Base-by-base conservation (phyloP, 1,140 invertebrate genomes). In the Amphibalanus amphitrite region DNA sequence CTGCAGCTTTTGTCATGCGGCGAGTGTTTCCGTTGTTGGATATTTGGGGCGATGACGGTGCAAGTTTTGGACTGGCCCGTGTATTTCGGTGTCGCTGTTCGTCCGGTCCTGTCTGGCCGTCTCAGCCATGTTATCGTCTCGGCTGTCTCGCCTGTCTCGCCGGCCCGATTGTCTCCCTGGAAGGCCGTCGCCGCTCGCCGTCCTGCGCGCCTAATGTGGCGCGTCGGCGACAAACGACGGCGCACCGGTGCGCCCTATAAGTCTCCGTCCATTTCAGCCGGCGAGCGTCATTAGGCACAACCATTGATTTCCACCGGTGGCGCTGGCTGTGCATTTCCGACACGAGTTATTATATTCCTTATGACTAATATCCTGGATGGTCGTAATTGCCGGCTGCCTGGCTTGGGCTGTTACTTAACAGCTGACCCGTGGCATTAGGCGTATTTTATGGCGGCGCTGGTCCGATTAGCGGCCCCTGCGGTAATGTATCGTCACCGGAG, bases 361-460 rank as follows among this genome's bases (percentile, higher is more conserved):
- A 59, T 59, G 47, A 59, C 47, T 59, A 59, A 59, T 59, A 59
- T 23, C 47, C 47, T 23, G 47, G 47, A 1, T 20, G 13, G 1
- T 1, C 23, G 47, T 59, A 59, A 59, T 59, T 59, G 20, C 20
- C 1, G 47, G 47, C 47, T 59, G 13, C 47, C 47, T 59, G 47
- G 47, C 23, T 59, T 59, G 47, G 47, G 17, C 47, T 59, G 47
- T 59, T 59, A 59, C 47, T 23, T 59, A 59, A 59, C 47, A 59
- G 47, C 47, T 59, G 47, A 59, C 47, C 47, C 47, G 47, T 59
- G 47, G 47, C 47, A 59, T 59, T 59, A 59, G 47, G 47, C 47
- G 47, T 23, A 23, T 59, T 59, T 59, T 59, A 59, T 59, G 47
- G 47, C 20, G 13, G 23, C 23, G 1, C 20, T 1, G 20, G 47